Evolutionary conservation across 2,113 vertebrate genomes (phyloP).

Genomic region (Psilopsiagon aymara): DNA sequence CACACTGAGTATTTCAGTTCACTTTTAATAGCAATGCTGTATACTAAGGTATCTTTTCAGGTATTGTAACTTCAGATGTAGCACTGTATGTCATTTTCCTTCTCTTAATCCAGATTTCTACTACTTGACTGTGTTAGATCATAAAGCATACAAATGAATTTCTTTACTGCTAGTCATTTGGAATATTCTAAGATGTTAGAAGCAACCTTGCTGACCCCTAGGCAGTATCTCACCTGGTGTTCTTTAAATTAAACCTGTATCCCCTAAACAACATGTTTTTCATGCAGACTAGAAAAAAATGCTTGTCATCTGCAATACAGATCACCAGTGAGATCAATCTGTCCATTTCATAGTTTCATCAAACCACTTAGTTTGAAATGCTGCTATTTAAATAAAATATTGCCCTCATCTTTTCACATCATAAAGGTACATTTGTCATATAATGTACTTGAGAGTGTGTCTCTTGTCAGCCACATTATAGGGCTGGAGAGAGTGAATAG

Average conservation of each 20-base stretch:
- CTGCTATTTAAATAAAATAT: neutral
- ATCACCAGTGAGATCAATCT: neutral
- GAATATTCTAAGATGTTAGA: neutral
- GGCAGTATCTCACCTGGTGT: neutral
- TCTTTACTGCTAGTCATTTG: neutral
- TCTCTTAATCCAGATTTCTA: neutral
- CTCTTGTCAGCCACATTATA: neutral
- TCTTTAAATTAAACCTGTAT: neutral
- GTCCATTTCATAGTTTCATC: neutral
- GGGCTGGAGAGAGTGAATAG: neutral
- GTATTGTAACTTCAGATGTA: neutral
- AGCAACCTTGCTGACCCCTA: neutral
- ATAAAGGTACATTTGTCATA: neutral
- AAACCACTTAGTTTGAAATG: neutral
- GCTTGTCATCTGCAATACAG: neutral
- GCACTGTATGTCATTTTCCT: neutral
- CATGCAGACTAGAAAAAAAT: neutral
- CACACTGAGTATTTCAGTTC: neutral
- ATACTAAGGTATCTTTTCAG: neutral
- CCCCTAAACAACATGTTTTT: neutral
- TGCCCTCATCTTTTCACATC: neutral
- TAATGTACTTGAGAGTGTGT: neutral
- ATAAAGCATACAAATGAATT: neutral
- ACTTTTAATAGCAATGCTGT: neutral
- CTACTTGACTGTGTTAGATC: neutral